Evolutionary conservation across 2,888 invertebrate genomes (phyloP), one percentile per base, ranked within the genome.

Genomic region (Trichogramma evanescens): DNA sequence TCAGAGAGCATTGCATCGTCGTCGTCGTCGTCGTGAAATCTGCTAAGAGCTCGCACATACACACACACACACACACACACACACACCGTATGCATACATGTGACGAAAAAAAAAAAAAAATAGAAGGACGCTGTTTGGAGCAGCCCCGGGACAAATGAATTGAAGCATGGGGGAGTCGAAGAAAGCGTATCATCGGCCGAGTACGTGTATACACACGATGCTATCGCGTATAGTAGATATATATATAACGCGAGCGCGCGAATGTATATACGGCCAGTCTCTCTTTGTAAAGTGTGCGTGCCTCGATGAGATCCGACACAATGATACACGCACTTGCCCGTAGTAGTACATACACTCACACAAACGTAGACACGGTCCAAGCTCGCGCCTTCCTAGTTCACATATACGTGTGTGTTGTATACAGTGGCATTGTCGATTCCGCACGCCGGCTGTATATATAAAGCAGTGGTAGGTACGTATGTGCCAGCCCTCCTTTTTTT

Each of bases 251-350:
- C 26, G 3, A 26, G 26, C 26, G 26, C 26, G 26, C 26, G 26
- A 26, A 26, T 2, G 26, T 26, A 26, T 26, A 26, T 46, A 57
- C 48, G 63, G 67, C 26, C 26, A 26, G 26, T 26, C 26, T 26
- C 67, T 71, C 71, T 72, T 71, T 73, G 72, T 71, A 44, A 48
- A 26, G 26, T 2, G 26, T 26, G 26, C 26, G 26, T 26, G 26
- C 26, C 26, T 2, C 26, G 72, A 67, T 66, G 68, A 70, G 68
- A 74, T 74, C 71, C 72, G 66, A 71, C 67, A 70, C 72, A 75
- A 72, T 71, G 74, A 75, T 76, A 74, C 26, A 26, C 67, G 66
- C 66, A 65, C 26, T 68, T 67, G 66, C 67, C 66, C 66, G 54
- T 26, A 26, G 26, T 26, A 26, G 26, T 26, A 26, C 26, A 26